Percentiles rank a stretch among this genome's conserved stretches.
These are phyloP conservation scores for Spisula subtruncata DNA, from an alignment of 2,888 invertebrate genomes.

Conservation along the genomic window DNA sequence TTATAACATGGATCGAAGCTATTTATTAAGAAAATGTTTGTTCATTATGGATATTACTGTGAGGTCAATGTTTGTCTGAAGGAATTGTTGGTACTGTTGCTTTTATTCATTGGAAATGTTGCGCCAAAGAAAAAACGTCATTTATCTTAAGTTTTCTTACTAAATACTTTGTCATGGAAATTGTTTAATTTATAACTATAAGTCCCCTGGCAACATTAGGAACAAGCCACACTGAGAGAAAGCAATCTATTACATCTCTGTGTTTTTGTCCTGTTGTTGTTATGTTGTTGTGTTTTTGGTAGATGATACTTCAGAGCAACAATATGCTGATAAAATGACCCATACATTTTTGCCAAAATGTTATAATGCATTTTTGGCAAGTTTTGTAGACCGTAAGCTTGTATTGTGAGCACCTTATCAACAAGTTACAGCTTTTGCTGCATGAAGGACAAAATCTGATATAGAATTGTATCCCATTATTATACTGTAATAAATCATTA, in stretches of 20 bases:
- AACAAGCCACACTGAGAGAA: neutral
- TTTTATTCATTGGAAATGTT: slow-evolving; percentile 46
- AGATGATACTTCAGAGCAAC: neutral
- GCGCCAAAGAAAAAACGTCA: slow-evolving; percentile 32
- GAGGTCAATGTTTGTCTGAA: slow-evolving; percentile 34
- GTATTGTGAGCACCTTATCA: too few species aligned
- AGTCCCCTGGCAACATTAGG: neutral
- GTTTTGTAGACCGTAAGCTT: neutral
- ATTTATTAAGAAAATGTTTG: slow-evolving; percentile 51
- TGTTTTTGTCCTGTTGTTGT: neutral
- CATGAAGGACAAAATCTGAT: too few species aligned
- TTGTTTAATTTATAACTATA: slow-evolving; percentile 15
- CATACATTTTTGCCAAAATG: slow-evolving; percentile 1
- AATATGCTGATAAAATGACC: neutral
- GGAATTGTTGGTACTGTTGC: slow-evolving; percentile 26
- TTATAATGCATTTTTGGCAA: neutral
- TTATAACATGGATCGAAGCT: slow-evolving; percentile 51
- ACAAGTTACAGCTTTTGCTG: too few species aligned
- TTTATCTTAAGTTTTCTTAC: slow-evolving; percentile 1
- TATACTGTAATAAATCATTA: too few species aligned
- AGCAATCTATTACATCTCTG: neutral
- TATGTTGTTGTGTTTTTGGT: too few species aligned
- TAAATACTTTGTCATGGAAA: slow-evolving; percentile 15
- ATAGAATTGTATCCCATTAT: too few species aligned
- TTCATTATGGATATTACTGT: slow-evolving; percentile 45